phyloP scores from a whole-genome alignment of 1,140 invertebrate genomes.

The Drosophila nigromelanica region DNA sequence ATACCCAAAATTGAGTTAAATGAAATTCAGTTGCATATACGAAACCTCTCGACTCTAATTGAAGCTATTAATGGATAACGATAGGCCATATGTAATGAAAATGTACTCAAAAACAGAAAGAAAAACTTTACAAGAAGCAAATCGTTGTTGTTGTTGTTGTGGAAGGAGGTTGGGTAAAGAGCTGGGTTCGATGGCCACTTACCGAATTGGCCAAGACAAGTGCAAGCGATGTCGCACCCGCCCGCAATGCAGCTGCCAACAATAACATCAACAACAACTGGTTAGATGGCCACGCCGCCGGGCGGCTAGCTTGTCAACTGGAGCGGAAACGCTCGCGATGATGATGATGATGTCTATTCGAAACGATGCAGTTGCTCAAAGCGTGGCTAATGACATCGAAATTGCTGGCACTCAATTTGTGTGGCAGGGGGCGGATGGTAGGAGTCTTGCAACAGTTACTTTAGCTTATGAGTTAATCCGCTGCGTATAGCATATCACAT shows the following conservation, averaged over 20 bases:
- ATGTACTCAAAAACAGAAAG: too few relatives aligned
- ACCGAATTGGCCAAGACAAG: conserved; percentile 43
- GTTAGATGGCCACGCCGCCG: conserved; percentile 16
- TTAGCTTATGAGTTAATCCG: not conserved
- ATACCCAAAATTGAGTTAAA: too few relatives aligned
- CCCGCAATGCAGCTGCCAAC: conserved; percentile 11
- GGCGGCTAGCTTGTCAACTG: conserved; percentile 50
- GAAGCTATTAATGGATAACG: too few relatives aligned
- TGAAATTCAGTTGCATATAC: too few relatives aligned
- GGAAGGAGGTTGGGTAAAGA: not conserved
- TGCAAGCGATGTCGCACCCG: conserved; percentile 38
- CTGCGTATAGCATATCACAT: not conserved
- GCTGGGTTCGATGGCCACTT: conserved; percentile 16
- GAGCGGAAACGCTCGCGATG: conserved; percentile 59
- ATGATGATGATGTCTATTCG: conserved; percentile 43
- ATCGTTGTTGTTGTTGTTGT: not conserved
- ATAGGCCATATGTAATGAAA: too few relatives aligned
- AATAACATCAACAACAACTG: conserved; percentile 19
- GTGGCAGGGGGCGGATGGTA: not conserved
- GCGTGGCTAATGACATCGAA: conserved; percentile 64
- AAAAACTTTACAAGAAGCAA: too few relatives aligned
- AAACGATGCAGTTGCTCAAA: conserved; percentile 28
- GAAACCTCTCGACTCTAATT: too few relatives aligned
- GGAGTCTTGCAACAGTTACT: not conserved
- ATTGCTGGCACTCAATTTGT: conserved; percentile 51